Evolutionary conservation across 2,888 invertebrate genomes (phyloP), one percentile per base, ranked within the genome.

Genomic region (Ashinkailepas kermadecensis): DNA sequence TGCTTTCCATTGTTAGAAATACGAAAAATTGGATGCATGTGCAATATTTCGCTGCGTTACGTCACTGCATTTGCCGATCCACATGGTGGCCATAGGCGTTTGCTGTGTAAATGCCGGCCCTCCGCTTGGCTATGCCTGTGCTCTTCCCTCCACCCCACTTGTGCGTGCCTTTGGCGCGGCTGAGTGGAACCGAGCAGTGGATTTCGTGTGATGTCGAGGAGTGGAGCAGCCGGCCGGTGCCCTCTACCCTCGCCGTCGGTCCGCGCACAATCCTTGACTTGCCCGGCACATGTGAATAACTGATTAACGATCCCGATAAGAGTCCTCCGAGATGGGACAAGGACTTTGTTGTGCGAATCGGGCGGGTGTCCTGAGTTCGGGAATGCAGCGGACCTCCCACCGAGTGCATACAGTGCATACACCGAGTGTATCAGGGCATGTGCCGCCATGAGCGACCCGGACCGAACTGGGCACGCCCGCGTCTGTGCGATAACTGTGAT

Each of bases 261-360:
- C 15, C 39, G 6, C 8, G 39, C 70, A 70, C 70, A 70, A 8
- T 39, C 39, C 70, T 39, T 39, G 25, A 70, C 70, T 15, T 23
- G 70, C 25, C 25, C 70, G 39, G 70, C 70, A 70, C 70, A 70
- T 70, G 70, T 70, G 39, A 70, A 70, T 70, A 70, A 70, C 70
- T 70, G 70, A 70, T 70, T 70, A 70, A 70, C 70, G 39, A 70
- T 12, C 25, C 11, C 11, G 70, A 70, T 70, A 70, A 70, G 39
- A 39, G 70, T 13, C 39, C 15, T 39, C 39, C 39, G 39, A 39
- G 70, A 15, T 15, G 70, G 25, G 65, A 23, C 67, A 15, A 70
- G 70, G 70, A 70, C 70, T 70, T 70, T 70, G 70, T 70, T 70
- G 70, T 70, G 70, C 70, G 70, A 70, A 70, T 70, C 70, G 15